These are phyloP conservation scores for Platycheirus albimanus DNA, from an alignment of 2,888 invertebrate genomes.

Conservation along the genomic window DNA sequence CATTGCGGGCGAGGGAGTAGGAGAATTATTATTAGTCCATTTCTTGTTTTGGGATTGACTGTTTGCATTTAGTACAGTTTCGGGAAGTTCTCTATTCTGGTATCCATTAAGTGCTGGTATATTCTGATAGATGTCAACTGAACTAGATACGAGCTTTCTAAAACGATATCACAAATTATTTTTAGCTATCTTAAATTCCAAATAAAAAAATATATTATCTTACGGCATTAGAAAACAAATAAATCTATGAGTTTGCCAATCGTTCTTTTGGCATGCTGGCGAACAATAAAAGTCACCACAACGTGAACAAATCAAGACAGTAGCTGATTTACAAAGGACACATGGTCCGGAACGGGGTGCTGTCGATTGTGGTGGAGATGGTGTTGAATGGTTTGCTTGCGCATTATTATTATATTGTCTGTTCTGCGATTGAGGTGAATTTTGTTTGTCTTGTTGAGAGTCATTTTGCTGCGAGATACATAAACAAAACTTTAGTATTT, in stretches of 20 bases:
- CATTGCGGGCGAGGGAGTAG: not conserved
- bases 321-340: slow-evolving; percentile 65
- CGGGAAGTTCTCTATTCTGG: slow-evolving; percentile 17
- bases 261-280: slow-evolving; percentile 75
- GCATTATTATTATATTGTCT: slow-evolving; percentile 1
- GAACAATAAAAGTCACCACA: slow-evolving; percentile 78
- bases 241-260: slow-evolving; percentile 76
- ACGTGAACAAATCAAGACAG: slow-evolving; percentile 75
- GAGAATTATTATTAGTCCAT: slow-evolving; percentile 12
- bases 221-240: slow-evolving; percentile 77
- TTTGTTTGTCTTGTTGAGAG: not conserved
- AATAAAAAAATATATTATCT: slow-evolving; percentile 28
- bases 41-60: slow-evolving; percentile 14
- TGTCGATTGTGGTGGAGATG: not conserved
- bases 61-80: not conserved
- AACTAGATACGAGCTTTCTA: slow-evolving; percentile 33
- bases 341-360: slow-evolving; percentile 57
- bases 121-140: slow-evolving; percentile 11
- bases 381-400: not conserved
- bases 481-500: not conserved
- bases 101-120: slow-evolving; percentile 52
- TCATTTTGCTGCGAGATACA: not conserved
- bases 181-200: not conserved
- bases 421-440: not conserved
- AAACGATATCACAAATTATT: not conserved